phyloP scores from a whole-genome alignment of 2,113 vertebrate species.

The Cephalopterus ornatus region DNA sequence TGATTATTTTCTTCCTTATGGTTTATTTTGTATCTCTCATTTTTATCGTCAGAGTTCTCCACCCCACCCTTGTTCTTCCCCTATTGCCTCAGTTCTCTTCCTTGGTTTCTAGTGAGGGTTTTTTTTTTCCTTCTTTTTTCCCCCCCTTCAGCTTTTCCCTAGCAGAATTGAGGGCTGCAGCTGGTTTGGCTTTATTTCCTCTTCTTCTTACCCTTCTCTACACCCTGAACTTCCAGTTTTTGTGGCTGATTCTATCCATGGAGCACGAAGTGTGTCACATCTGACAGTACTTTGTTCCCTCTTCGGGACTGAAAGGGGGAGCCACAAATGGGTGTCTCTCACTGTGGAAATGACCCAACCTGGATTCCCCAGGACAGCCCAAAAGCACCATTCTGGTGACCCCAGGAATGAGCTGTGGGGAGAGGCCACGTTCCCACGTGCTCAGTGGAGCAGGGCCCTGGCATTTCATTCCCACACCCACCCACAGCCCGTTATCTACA shows the following conservation, averaged over 20 bases:
- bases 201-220: not conserved
- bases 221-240: not conserved
- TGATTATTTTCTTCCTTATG: not conserved
- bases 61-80: not conserved
- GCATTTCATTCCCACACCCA: not conserved
- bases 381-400: accelerated
- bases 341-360: not conserved
- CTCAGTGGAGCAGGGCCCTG: not conserved
- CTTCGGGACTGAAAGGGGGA: accelerated
- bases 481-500: not conserved
- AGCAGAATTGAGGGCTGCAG: not conserved
- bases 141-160: not conserved
- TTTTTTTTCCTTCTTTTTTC: not conserved
- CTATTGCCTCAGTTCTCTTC: not conserved
- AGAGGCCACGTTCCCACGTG: not conserved
- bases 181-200: not conserved
- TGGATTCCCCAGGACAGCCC: not conserved
- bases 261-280: not conserved
- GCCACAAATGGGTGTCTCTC: not conserved
- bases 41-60: not conserved
- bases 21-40: not conserved
- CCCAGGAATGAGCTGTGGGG: not conserved
- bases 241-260: accelerated
- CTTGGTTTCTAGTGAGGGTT: accelerated
- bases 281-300: not conserved